Evolutionary conservation across 1,140 invertebrate species (phyloP), one percentile per base, ranked within the genome.

Genomic region (Dendrolimus punctatus): DNA sequence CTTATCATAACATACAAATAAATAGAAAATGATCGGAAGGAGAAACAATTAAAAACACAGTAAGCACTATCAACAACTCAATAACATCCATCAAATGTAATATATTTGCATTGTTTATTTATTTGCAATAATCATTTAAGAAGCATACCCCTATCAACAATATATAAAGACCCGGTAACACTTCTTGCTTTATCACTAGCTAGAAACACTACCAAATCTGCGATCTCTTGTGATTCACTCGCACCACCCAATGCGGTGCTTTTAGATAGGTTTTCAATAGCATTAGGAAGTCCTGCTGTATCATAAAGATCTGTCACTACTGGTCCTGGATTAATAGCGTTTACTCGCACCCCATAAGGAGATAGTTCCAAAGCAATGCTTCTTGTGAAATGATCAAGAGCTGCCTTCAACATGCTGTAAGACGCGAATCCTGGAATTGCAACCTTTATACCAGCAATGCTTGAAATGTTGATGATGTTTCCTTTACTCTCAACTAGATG

Each of bases 401-500:
- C 92, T 51, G 92, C 80, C 85, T 95, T 95, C 39, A 91, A 93
- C 82, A 93, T 91, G 60, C 89, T 90, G 62, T 95, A 95, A 0
- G 91, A 83, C 38, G 90, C 64, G 46, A 87, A 70, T 46, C 76
- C 76, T 41, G 89, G 39, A 4, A 4, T 37, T 23, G 41, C 9
- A 4, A 46, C 23, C 4, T 38, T 4, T 4, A 39, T 41, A 46
- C 8, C 50, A 23, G 49, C 54, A n/a, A 94, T 90, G 69, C 92
- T 94, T 4, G 92, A 94, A 4, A 95, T 90, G 77, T 95, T 95
- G 2, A 95, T 89, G 61, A 93, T 91, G 55, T 89, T 91, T 9
- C 92, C 92, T 73, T 92, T 91, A 36, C 46, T 57, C 44, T 51
- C 41, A 2, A 49, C 36, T n/a, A 60, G 41, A 48, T 60, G 40